phyloP scores from a whole-genome alignment of 2,888 invertebrate species.

The Strigamia transsilvanica region DNA sequence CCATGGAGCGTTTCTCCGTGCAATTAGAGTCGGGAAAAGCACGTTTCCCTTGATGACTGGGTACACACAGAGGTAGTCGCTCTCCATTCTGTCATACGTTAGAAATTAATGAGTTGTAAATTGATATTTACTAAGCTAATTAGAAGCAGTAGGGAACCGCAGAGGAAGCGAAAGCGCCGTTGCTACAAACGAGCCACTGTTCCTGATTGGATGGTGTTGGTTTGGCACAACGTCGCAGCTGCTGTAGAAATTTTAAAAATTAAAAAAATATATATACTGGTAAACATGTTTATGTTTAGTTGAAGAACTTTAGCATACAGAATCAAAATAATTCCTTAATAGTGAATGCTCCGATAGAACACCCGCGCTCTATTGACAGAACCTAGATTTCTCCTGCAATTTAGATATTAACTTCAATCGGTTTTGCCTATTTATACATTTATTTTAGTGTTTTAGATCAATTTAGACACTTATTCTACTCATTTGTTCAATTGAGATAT shows the following conservation, averaged over 20 bases:
- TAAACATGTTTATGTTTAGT: too few species aligned
- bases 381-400: too few species aligned
- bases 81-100: neutral
- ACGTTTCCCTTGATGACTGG: constrained; percentile 20
- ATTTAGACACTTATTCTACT: too few species aligned
- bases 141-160: constrained; percentile 7
- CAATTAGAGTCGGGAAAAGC: constrained; percentile 15
- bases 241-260: neutral
- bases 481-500: too few species aligned
- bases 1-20: constrained; percentile 20
- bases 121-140: constrained; percentile 20
- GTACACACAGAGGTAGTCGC: constrained; percentile 20
- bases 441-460: too few species aligned
- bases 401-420: too few species aligned
- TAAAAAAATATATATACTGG: too few species aligned
- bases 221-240: neutral
- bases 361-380: too few species aligned
- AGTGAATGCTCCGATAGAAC: too few species aligned
- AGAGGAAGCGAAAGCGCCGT: constrained; percentile 2
- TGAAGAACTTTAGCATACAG: too few species aligned
- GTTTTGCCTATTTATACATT: too few species aligned
- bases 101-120: constrained; percentile 20
- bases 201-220: neutral
- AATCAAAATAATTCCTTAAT: too few species aligned
- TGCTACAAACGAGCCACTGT: constrained; percentile 12